Percentiles rank a stretch among this genome's conserved stretches.
phyloP scores from a whole-genome alignment of 2,797 vertebrate genomes.

The Acridotheres tristis region DNA sequence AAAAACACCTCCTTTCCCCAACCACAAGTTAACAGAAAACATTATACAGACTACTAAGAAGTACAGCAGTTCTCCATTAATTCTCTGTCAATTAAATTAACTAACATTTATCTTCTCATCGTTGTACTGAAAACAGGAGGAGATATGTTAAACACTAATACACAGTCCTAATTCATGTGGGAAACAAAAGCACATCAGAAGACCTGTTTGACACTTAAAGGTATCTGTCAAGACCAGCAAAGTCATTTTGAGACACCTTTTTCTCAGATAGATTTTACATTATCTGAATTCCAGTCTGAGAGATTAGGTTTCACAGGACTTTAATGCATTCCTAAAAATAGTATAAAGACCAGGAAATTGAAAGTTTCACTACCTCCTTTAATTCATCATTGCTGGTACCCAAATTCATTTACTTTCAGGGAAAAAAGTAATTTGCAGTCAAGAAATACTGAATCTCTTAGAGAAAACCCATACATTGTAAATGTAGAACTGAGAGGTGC shows the following conservation, averaged over 20 bases:
- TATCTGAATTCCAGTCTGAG: not conserved
- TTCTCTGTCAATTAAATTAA: not conserved
- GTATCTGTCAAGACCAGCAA: not conserved
- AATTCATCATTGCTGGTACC: not conserved
- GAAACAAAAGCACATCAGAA: not conserved
- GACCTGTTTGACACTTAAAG: not conserved
- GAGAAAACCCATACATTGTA: not conserved
- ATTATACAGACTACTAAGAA: not conserved
- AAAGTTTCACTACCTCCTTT: not conserved
- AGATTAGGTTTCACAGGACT: not conserved
- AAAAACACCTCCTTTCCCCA: fast-evolving
- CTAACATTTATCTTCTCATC: not conserved
- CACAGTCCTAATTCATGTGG: not conserved
- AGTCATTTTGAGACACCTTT: not conserved
- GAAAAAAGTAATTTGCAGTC: not conserved
- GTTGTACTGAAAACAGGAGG: not conserved
- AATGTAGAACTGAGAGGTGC: not conserved
- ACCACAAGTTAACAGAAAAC: not conserved
- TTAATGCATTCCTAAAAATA: not conserved
- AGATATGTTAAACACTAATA: not conserved
- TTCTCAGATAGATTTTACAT: not conserved
- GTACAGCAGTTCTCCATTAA: not conserved
- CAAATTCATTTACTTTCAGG: not conserved
- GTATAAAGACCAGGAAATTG: not conserved
- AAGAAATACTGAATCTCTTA: not conserved